Percentiles rank a stretch among this genome's conserved stretches.
Conservation (phyloP, 2,888 invertebrate genomes). For the Tenthredo scrophulariae region DNA sequence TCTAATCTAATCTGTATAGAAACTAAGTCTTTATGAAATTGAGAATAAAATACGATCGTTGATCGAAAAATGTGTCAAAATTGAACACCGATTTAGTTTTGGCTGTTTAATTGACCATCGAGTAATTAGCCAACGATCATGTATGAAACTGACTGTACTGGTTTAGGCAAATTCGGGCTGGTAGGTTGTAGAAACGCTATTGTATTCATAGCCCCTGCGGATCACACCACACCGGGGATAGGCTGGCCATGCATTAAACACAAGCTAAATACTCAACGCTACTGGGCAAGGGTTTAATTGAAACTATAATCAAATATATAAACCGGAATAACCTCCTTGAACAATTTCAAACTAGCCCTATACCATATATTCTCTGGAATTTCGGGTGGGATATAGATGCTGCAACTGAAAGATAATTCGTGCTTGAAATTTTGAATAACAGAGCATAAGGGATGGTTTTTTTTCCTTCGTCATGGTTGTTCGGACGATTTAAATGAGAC, state of each 20-base stretch:
- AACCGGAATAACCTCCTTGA: constrained; percentile 50
- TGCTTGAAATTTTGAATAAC: not conserved
- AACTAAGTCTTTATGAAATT: not conserved
- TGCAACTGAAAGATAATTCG: not conserved
- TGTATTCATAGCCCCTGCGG: constrained; percentile 53
- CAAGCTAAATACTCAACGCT: constrained; percentile 50
- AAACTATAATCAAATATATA: constrained; percentile 52
- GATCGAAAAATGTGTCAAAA: not conserved
- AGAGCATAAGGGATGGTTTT: not conserved
- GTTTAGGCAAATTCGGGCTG: constrained; percentile 35
- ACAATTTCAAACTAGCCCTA: constrained; percentile 23
- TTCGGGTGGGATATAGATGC: not conserved
- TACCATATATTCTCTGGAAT: not conserved
- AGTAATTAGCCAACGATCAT: constrained; percentile 33
- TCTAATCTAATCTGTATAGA: not conserved
- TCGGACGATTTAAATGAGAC: not conserved
- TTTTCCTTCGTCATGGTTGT: not conserved
- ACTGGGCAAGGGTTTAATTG: constrained; percentile 51
- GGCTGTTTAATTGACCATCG: constrained; percentile 17
- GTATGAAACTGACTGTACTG: constrained; percentile 17
- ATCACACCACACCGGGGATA: constrained; percentile 49
- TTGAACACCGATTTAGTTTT: not conserved
- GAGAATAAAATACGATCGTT: not conserved
- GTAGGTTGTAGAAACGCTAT: constrained; percentile 44
- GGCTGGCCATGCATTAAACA: constrained; percentile 53